Evolutionary conservation across 2,797 vertebrate species (phyloP).

Genomic region (Chrysocyon brachyurus): DNA sequence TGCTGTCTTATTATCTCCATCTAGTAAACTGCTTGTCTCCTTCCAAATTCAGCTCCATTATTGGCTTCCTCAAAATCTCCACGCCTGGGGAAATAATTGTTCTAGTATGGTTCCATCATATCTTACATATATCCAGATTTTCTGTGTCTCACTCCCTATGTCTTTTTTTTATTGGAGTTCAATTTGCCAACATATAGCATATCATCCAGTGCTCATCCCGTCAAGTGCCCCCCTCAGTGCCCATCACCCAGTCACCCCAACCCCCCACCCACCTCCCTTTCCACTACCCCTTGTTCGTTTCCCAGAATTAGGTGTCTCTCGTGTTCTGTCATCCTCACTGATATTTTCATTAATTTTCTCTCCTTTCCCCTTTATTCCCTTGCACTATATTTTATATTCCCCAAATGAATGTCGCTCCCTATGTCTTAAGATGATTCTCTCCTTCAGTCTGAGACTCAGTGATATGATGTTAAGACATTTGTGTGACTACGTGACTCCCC

Average conservation of each 20-base stretch:
- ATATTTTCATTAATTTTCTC: too few relatives aligned
- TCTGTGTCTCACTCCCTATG: background rate
- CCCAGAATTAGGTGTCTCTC: too few relatives aligned
- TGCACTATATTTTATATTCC: too few relatives aligned
- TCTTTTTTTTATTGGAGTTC: background rate
- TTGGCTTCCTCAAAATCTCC: background rate
- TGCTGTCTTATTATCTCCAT: background rate
- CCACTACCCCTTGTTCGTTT: too few relatives aligned
- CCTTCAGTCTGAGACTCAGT: background rate
- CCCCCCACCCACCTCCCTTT: too few relatives aligned
- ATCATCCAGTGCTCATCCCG: too few relatives aligned
- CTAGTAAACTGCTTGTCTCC: background rate
- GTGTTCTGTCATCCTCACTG: too few relatives aligned
- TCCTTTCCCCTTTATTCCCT: too few relatives aligned
- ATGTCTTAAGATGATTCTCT: background rate
- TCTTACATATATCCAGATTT: background rate
- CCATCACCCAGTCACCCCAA: too few relatives aligned
- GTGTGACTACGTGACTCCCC: background rate
- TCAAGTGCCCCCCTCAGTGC: too few relatives aligned
- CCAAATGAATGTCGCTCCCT: background rate
- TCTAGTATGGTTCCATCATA: background rate
- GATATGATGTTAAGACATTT: background rate
- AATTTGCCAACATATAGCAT: too few relatives aligned
- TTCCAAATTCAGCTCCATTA: background rate
- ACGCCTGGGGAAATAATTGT: background rate